Evolutionary conservation across 30 jellyfish, hydroid and myxozoan genomes (phyloP).

Genomic region (Cassiopea andromeda): DNA sequence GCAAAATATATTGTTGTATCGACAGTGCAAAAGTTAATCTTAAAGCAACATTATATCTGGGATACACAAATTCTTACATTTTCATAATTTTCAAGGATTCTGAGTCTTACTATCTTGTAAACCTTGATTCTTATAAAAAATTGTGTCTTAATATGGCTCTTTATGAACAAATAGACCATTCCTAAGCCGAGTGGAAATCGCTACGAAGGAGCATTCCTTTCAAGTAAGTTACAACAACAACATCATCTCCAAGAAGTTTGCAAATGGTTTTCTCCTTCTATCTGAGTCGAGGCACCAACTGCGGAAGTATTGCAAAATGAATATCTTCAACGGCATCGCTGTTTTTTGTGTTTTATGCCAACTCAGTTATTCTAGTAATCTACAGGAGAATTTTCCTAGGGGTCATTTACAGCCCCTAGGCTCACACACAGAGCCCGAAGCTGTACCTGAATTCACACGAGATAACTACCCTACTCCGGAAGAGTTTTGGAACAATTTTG

Average conservation of each 20-base stretch:
- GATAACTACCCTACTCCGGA: constrained; percentile 67
- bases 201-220: neutral
- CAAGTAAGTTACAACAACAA: neutral
- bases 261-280: neutral
- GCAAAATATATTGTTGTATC: too few relatives aligned
- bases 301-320: neutral
- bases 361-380: neutral
- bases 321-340: neutral
- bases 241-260: neutral
- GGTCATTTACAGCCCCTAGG: constrained; percentile 94
- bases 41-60: too few relatives aligned
- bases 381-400: constrained; percentile 19
- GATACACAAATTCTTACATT: too few relatives aligned
- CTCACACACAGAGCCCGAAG: constrained; percentile 76
- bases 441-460: constrained; percentile 72
- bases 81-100: too few relatives aligned
- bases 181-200: neutral
- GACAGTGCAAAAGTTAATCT: too few relatives aligned
- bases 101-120: too few relatives aligned
- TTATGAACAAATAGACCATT: neutral
- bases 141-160: too few relatives aligned
- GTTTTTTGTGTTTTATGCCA: neutral
- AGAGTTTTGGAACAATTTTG: constrained; percentile 81
- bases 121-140: too few relatives aligned
- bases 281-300: neutral